Percentiles rank a stretch among this genome's conserved stretches.
phyloP scores from a whole-genome alignment of 2,888 invertebrate genomes.

The Folsomia candida region DNA sequence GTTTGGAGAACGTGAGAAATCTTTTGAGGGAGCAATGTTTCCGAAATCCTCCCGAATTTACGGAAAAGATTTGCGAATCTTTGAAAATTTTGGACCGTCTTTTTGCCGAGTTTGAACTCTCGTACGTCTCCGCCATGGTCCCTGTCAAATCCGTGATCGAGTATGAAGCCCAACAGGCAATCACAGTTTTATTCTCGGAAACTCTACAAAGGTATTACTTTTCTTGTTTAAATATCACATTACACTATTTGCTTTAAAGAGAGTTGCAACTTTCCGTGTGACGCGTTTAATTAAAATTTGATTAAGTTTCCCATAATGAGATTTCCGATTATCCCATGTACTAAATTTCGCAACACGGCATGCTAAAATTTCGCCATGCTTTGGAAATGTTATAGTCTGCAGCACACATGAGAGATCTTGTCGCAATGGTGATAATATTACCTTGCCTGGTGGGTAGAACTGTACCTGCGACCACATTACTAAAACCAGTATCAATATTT shows the following conservation, averaged over 20 bases:
- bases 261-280: neutral
- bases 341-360: too few relatives aligned
- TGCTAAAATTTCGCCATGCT: too few relatives aligned
- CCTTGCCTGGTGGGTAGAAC: too few relatives aligned
- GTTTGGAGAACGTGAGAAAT: constrained; percentile 86
- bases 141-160: constrained; percentile 95
- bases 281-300: neutral
- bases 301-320: neutral
- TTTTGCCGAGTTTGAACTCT: constrained; percentile 96
- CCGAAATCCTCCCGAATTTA: constrained; percentile 62
- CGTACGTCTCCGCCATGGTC: constrained; percentile 99
- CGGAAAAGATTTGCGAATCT: constrained; percentile 54
- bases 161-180: constrained; percentile 93
- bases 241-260: neutral
- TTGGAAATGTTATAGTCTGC: too few relatives aligned
- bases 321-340: too few relatives aligned
- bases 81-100: constrained; percentile 86
- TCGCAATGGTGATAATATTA: too few relatives aligned
- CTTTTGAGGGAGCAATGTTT: constrained; percentile 84
- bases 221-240: constrained; percentile 11
- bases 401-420: too few relatives aligned
- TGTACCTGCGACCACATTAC: too few relatives aligned
- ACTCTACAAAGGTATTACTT: constrained; percentile 67
- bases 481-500: too few relatives aligned
- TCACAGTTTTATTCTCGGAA: constrained; percentile 95